Evolutionary conservation across 2,888 invertebrate genomes (phyloP).

Genomic region (Hecatera dysodea): DNA sequence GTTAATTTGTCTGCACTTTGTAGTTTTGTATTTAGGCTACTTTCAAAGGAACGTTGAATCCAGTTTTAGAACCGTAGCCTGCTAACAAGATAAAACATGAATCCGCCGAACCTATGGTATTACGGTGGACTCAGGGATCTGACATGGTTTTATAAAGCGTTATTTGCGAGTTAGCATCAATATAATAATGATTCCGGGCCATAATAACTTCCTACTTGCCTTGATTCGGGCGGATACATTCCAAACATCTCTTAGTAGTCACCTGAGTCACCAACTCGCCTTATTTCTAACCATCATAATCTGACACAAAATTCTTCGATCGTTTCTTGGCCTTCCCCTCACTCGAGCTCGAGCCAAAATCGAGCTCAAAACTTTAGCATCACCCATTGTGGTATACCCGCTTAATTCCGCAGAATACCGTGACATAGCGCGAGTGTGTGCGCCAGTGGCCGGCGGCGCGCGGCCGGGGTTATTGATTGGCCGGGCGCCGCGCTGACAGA

Average conservation of each 20-base stretch:
- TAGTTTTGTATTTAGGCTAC: neutral
- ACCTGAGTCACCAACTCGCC: neutral
- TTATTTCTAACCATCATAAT: neutral
- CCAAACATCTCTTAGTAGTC: neutral
- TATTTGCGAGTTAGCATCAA: too few species aligned
- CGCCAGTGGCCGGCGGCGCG: slow-evolving; percentile 36
- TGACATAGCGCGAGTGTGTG: neutral
- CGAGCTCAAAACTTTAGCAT: neutral
- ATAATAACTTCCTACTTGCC: too few species aligned
- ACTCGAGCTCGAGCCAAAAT: neutral
- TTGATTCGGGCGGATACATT: too few species aligned
- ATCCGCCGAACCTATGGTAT: too few species aligned
- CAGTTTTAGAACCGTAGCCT: too few species aligned
- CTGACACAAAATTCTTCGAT: too few species aligned
- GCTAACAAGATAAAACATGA: too few species aligned
- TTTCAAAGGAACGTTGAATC: too few species aligned
- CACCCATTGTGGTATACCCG: too few species aligned
- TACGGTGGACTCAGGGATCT: too few species aligned
- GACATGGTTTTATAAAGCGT: too few species aligned
- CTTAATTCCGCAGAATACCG: neutral
- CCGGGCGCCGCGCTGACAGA: slow-evolving; percentile 64
- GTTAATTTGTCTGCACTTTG: neutral
- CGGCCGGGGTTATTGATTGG: slow-evolving; percentile 77
- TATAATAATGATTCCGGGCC: too few species aligned
- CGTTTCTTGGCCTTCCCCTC: neutral